Base-by-base conservation (phyloP, 2,113 vertebrate genomes). In the Salvelinus sp. region DNA sequence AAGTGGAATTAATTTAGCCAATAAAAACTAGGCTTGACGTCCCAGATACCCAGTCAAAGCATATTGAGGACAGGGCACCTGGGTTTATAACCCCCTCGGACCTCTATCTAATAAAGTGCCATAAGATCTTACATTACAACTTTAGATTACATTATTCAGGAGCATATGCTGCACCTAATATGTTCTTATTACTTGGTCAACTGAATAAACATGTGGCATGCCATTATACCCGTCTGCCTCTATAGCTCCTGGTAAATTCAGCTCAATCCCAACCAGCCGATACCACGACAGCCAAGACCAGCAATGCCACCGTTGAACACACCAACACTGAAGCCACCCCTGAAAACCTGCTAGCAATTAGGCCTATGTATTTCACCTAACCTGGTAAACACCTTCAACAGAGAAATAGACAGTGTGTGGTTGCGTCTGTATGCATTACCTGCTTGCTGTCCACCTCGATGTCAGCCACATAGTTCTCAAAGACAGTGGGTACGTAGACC, bases 381-480 rank as follows among this genome's bases (percentile, higher is more conserved):
- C n/a, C 50, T 22, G 16, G 58, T 22, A 9, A 4, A 22, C n/a
- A 10, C 18, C 2, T 62, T 62, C 58, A n/a, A 62, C 16, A 18
- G 14, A 62, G 58, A 9, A 62, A 62, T 54, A 22, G 9, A 16
- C 58, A 23, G 18, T 0, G 54, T 38, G 23, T 5, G 6, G 30
- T 23, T 50, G 33, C 6, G 16, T 6, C 7, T 62, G 28, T 57
- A 13, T 38, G 7, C 13, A 4, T 25, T 82, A 99, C 98, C 96
- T 99, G 97, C 91, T 99, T 99, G 79, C 95, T 83, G 78, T 99
- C 98, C 90, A 99, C 98, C 90, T 98, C 97, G 0, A 99, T 99
- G 93, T 99, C 98, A 77, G 98, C 97, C 76, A 99, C 98, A 54
- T 99, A 99, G 90, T 99, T 99, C 93, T 99, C 98, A 77, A 99